phyloP scores from a whole-genome alignment of 2,888 invertebrate genomes.

The Agriotes lineatus region DNA sequence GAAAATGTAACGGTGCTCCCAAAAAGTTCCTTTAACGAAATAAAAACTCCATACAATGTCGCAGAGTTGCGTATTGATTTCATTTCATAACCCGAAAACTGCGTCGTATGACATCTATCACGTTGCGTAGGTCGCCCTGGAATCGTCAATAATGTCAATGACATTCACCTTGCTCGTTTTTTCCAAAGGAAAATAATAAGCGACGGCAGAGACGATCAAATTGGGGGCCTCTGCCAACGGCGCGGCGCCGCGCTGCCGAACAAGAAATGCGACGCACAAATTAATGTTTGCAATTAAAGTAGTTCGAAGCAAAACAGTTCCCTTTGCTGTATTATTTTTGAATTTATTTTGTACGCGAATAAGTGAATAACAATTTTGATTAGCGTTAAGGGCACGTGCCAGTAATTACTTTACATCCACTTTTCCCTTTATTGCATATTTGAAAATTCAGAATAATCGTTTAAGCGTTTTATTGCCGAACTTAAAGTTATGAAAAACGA shows the following conservation, averaged over 20 bases:
- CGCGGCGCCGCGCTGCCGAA: not conserved
- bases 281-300: not conserved
- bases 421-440: too few species aligned
- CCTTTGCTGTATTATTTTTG: not conserved
- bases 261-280: not conserved
- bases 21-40: conserved; percentile 12
- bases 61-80: conserved; percentile 18
- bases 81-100: conserved; percentile 18
- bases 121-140: conserved; percentile 6
- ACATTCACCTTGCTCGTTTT: conserved; percentile 16
- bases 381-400: too few species aligned
- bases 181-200: conserved; percentile 3
- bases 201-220: not conserved
- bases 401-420: too few species aligned
- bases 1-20: conserved; percentile 11
- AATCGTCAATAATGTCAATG: conserved; percentile 12
- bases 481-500: too few species aligned
- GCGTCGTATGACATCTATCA: conserved; percentile 10
- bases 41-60: conserved; percentile 9
- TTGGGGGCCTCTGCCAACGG: not conserved
- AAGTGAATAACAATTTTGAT: too few species aligned
- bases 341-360: not conserved
- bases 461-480: too few species aligned
- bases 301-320: not conserved
- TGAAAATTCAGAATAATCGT: too few species aligned